Percentiles rank a stretch among this genome's conserved stretches.
Evolutionary conservation across 2,888 invertebrate genomes (phyloP).

Genomic region (Acronicta alni): DNA sequence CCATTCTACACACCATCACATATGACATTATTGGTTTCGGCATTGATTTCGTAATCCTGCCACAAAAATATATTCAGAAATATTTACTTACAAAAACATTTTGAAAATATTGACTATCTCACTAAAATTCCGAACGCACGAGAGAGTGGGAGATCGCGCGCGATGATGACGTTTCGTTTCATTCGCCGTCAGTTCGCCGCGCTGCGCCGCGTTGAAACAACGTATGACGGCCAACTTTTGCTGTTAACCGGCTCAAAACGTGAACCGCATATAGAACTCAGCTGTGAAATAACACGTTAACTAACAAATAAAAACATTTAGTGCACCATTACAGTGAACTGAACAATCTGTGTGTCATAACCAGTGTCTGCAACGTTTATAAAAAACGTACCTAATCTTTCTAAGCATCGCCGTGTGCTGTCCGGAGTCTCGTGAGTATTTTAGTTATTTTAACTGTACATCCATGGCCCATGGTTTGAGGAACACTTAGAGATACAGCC

Average conservation of each 20-base stretch:
- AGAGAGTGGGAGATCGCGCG: slow-evolving; percentile 64
- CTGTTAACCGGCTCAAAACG: slow-evolving; percentile 47
- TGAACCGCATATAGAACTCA: slow-evolving; percentile 70
- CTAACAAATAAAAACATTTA: slow-evolving; percentile 68
- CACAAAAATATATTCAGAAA: no score
- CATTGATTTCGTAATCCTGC: no score
- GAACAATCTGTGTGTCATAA: slow-evolving; percentile 64
- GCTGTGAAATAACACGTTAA: slow-evolving; percentile 65
- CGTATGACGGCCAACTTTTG: slow-evolving; percentile 39
- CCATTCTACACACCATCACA: no score
- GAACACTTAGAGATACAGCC: slow-evolving; percentile 69
- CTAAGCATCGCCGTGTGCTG: slow-evolving; percentile 70
- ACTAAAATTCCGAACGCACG: slow-evolving; percentile 55
- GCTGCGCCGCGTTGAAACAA: slow-evolving; percentile 65
- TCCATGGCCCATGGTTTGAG: slow-evolving; percentile 77
- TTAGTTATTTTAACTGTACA: slow-evolving; percentile 84
- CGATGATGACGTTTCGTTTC: slow-evolving; percentile 63
- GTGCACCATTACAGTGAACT: slow-evolving; percentile 73
- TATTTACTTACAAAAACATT: slow-evolving; percentile 21
- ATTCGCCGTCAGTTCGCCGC: slow-evolving; percentile 74
- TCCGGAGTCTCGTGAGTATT: slow-evolving; percentile 79
- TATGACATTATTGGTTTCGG: no score
- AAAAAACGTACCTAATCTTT: slow-evolving; percentile 66
- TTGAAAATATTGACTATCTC: slow-evolving; percentile 25
- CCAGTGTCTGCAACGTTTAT: slow-evolving; percentile 62